Evolutionary conservation across 2,888 invertebrate species (phyloP).

Genomic region (Phrixothrix hirtus): DNA sequence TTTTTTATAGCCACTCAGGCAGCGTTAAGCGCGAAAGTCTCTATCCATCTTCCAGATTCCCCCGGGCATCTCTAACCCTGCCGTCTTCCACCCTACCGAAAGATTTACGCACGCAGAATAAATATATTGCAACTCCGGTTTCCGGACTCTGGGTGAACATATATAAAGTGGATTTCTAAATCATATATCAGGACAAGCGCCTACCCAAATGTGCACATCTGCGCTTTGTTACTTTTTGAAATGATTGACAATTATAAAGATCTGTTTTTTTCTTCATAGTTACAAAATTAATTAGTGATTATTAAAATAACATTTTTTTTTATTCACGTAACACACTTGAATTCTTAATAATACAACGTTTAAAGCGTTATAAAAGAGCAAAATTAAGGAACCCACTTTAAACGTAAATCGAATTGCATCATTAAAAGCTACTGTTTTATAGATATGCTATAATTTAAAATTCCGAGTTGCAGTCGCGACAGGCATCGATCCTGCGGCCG

Average conservation of each 20-base stretch:
- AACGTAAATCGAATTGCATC: slow-evolving; percentile 40
- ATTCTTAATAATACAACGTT: slow-evolving; percentile 38
- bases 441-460: slow-evolving; percentile 24
- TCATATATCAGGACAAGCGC: slow-evolving; percentile 31
- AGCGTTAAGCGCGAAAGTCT: slow-evolving; percentile 42
- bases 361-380: slow-evolving; percentile 34
- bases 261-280: slow-evolving; percentile 9
- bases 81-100: slow-evolving; percentile 30
- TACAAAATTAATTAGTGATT: no score
- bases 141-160: slow-evolving; percentile 32
- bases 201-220: slow-evolving; percentile 25
- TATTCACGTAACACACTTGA: slow-evolving; percentile 39
- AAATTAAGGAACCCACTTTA: slow-evolving; percentile 38
- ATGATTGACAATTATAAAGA: slow-evolving; percentile 21
- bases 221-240: slow-evolving; percentile 29
- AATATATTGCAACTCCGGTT: slow-evolving; percentile 37
- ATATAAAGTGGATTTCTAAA: slow-evolving; percentile 35
- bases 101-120: slow-evolving; percentile 46
- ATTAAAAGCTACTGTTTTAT: slow-evolving; percentile 31
- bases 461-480: slow-evolving; percentile 33
- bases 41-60: slow-evolving; percentile 44
- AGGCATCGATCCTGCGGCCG: slow-evolving; percentile 49
- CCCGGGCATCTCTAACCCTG: slow-evolving; percentile 34
- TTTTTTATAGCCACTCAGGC: slow-evolving; percentile 45
- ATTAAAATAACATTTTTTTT: slow-evolving; percentile 10